Percentiles rank a stretch among this genome's conserved stretches.
Evolutionary conservation across 2,113 vertebrate genomes (phyloP).

Genomic region (Vidua chalybeata): DNA sequence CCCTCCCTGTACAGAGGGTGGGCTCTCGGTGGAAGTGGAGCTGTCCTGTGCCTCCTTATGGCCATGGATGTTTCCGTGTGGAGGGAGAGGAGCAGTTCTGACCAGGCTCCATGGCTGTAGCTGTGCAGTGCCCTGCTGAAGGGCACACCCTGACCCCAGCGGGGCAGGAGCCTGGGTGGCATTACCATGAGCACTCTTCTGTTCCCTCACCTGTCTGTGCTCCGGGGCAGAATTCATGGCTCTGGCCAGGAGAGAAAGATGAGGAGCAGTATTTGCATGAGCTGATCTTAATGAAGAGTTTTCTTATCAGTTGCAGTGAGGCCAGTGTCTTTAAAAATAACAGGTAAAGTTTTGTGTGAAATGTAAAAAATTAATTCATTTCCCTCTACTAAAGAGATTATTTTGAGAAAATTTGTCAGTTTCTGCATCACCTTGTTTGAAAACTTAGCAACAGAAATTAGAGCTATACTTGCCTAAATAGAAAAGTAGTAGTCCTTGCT

Average conservation of each 20-base stretch:
- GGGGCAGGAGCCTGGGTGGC: background rate
- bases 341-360: background rate
- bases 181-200: background rate
- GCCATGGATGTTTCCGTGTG: rapidly evolving
- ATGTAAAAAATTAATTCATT: background rate
- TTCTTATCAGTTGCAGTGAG: background rate
- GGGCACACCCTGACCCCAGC: background rate
- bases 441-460: background rate
- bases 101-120: rapidly evolving
- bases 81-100: background rate
- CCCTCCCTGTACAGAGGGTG: background rate
- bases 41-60: rapidly evolving
- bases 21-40: background rate
- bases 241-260: background rate
- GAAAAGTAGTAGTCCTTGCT: background rate
- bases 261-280: background rate
- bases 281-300: background rate
- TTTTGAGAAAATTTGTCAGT: background rate
- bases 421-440: background rate
- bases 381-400: background rate
- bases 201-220: background rate
- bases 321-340: background rate
- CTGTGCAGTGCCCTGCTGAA: background rate
- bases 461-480: background rate
- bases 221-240: background rate